Conservation (phyloP, 2,797 vertebrate species). For the Lerista edwardsae region DNA sequence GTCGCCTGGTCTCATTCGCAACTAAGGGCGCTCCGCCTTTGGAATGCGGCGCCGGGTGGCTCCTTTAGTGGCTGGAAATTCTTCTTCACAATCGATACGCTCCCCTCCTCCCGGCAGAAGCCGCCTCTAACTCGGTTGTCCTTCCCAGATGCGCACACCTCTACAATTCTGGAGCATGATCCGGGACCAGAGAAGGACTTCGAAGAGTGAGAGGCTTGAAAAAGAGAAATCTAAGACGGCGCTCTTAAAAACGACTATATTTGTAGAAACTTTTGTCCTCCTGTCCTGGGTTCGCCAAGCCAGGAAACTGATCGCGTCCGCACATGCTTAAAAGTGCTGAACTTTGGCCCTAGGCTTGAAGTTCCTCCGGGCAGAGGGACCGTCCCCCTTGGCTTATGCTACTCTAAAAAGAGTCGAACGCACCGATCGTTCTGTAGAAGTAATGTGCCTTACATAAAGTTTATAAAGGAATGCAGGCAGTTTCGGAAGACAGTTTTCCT, state of each 20-base stretch:
- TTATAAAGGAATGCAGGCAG: no score
- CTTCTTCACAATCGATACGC: neutral
- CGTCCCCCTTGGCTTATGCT: no score
- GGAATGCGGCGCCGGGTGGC: no score
- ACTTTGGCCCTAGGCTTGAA: neutral
- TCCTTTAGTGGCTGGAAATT: neutral
- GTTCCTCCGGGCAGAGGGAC: no score
- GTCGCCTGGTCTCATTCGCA: slow-evolving; percentile 34
- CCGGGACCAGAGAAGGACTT: neutral
- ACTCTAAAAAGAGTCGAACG: no score
- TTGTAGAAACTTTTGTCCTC: neutral
- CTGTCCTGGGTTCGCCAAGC: neutral
- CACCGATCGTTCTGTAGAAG: neutral
- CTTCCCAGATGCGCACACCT: neutral
- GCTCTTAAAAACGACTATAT: no score
- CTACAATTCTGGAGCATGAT: neutral
- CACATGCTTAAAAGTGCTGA: neutral
- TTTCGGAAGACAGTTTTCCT: neutral
- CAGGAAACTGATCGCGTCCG: neutral
- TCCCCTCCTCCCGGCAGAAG: neutral
- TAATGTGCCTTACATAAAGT: no score
- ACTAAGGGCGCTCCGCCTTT: neutral
- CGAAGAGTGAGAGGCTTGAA: neutral
- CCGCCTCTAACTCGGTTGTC: neutral
- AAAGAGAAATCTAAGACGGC: neutral